These are phyloP conservation scores for Andrena cerasifolii DNA, from an alignment of 1,140 invertebrate genomes.

Conservation along the genomic window DNA sequence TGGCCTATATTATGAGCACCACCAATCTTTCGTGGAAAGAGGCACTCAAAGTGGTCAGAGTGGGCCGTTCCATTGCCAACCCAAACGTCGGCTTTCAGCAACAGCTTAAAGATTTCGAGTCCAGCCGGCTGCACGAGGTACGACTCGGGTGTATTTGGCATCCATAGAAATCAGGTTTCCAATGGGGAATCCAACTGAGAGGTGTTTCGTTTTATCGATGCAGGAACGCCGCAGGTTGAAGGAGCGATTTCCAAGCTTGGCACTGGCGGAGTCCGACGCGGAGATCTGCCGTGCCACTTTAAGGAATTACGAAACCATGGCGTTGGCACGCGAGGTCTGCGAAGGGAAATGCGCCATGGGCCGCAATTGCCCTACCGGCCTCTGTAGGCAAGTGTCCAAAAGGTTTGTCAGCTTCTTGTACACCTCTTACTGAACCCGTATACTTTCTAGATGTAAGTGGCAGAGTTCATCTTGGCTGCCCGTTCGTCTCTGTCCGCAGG, in stretches of 20 bases:
- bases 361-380: constrained; percentile 91
- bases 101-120: constrained; percentile 96
- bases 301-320: constrained; percentile 90
- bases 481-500: background rate
- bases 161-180: background rate
- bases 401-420: constrained; percentile 74
- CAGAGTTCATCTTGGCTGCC: background rate
- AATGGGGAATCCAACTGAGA: too few species aligned
- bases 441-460: background rate
- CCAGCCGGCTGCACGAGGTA: constrained; percentile 90
- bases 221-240: constrained; percentile 92
- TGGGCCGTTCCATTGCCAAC: constrained; percentile 94
- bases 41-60: constrained; percentile 94
- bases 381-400: constrained; percentile 83
- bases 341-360: constrained; percentile 93
- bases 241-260: constrained; percentile 91
- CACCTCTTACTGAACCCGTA: background rate
- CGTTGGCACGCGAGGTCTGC: constrained; percentile 90
- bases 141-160: too few species aligned
- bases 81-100: constrained; percentile 97
- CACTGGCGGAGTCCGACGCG: constrained; percentile 88
- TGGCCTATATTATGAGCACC: constrained; percentile 97
- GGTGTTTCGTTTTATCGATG: background rate
- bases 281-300: constrained; percentile 89
- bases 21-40: constrained; percentile 96